phyloP scores from a whole-genome alignment of 2,888 invertebrate genomes.

The Xestoiulus laeticollis region DNA sequence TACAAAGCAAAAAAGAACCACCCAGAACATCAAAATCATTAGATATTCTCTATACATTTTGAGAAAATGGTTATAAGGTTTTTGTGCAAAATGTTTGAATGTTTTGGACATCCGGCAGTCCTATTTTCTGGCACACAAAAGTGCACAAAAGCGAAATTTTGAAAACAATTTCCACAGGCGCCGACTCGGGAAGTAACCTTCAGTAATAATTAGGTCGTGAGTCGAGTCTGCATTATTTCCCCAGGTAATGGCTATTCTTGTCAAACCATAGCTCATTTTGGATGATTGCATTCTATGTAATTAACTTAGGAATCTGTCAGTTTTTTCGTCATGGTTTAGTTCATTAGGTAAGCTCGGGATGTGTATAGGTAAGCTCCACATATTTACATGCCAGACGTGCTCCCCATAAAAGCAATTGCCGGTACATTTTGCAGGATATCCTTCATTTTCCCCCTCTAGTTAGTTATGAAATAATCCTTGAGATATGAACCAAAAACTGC shows the following conservation, averaged over 20 bases:
- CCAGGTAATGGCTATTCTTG: background rate
- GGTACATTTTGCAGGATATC: conserved; percentile 3
- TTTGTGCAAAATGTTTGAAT: too few relatives aligned
- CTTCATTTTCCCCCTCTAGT: background rate
- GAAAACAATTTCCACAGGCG: background rate
- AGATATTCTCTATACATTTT: too few relatives aligned
- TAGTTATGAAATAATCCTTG: background rate
- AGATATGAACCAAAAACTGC: background rate
- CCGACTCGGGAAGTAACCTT: background rate
- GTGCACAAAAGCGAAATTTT: too few relatives aligned
- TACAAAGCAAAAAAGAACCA: too few relatives aligned
- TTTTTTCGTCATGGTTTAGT: background rate
- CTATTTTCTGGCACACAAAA: too few relatives aligned
- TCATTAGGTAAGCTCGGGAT: background rate
- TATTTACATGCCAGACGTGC: background rate
- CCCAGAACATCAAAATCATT: too few relatives aligned
- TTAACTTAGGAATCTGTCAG: background rate
- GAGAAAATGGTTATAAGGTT: too few relatives aligned
- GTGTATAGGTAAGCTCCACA: background rate
- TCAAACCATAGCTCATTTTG: background rate
- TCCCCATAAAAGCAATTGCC: background rate
- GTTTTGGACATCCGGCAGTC: too few relatives aligned
- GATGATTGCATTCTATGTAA: background rate
- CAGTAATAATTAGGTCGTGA: background rate
- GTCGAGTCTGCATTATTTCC: background rate